Evolutionary conservation across 30 jellyfish, hydroid and myxozoan genomes (phyloP).

Genomic region (Aurelia aurita): DNA sequence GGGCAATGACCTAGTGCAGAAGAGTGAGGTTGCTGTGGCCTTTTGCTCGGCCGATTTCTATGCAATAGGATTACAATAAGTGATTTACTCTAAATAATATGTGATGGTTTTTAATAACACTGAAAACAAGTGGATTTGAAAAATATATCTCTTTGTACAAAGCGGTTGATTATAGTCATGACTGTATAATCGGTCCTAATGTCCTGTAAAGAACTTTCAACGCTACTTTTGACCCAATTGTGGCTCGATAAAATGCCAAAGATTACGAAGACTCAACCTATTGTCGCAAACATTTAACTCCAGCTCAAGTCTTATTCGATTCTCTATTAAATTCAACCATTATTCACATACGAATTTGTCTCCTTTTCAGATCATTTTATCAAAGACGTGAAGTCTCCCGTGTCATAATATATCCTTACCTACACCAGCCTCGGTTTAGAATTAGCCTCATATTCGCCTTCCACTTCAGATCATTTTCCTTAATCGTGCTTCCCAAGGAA

Average conservation of each 20-base stretch:
- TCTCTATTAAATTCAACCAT: constrained; percentile 1
- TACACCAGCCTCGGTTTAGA: constrained; percentile 4
- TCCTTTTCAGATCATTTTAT: constrained; percentile 33
- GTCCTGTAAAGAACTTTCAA: constrained; percentile 63
- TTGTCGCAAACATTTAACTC: constrained; percentile 68
- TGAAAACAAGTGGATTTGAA: constrained; percentile 80
- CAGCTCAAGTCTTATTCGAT: constrained; percentile 47
- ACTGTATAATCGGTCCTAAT: constrained; percentile 68
- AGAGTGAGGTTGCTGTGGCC: constrained; percentile 59
- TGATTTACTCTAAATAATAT: constrained; percentile 74
- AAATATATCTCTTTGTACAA: constrained; percentile 69
- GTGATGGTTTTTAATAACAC: constrained; percentile 82
- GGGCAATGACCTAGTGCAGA: constrained; percentile 68
- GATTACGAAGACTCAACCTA: constrained; percentile 68
- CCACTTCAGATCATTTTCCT: too few species aligned
- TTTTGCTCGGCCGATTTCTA: constrained; percentile 72
- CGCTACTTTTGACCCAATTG: constrained; percentile 81
- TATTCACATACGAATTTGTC: constrained; percentile 42
- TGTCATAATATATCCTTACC: background rate
- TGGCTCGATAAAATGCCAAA: constrained; percentile 77
- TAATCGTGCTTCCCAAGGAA: too few species aligned
- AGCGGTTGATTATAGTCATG: constrained; percentile 78
- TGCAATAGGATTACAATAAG: constrained; percentile 70
- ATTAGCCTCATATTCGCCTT: too few species aligned
- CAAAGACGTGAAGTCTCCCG: constrained; percentile 8